Evolutionary conservation across 2,797 vertebrate genomes (phyloP).

Genomic region (Clarias fuscus): DNA sequence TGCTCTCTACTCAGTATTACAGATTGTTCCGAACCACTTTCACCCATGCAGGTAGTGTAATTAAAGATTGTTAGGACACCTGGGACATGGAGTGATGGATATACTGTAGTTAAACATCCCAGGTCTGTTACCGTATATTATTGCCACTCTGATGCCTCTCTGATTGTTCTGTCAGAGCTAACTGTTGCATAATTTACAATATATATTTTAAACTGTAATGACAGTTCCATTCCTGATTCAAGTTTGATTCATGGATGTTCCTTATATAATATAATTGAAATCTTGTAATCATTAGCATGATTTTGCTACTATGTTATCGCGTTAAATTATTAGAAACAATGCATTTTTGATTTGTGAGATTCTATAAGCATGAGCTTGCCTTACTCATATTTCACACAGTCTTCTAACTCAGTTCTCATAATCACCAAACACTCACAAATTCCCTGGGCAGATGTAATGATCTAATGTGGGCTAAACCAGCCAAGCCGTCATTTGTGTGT

Average conservation of each 20-base stretch:
- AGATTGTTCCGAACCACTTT: too few species aligned
- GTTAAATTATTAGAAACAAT: background rate
- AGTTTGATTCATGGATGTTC: background rate
- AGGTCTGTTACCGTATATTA: too few species aligned
- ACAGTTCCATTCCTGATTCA: background rate
- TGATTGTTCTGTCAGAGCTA: too few species aligned
- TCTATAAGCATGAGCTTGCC: background rate
- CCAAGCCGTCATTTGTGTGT: background rate
- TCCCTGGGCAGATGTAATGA: slow-evolving; percentile 15
- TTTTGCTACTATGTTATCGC: too few species aligned
- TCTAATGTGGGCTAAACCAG: slow-evolving; percentile 18
- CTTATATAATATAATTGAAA: too few species aligned
- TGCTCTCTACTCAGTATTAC: too few species aligned
- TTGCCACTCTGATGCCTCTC: too few species aligned
- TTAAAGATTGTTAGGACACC: too few species aligned
- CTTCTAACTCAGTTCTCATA: slow-evolving; percentile 6
- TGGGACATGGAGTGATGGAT: too few species aligned
- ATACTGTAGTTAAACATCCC: too few species aligned
- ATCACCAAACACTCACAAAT: slow-evolving; percentile 1
- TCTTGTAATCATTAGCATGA: background rate
- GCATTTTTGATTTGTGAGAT: background rate
- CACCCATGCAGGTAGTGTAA: too few species aligned
- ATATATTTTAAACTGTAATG: background rate
- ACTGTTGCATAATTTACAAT: too few species aligned
- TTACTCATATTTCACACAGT: slow-evolving; percentile 21